These are phyloP conservation scores for Leuciscus idus DNA, from an alignment of 2,113 vertebrate genomes.

Conservation along the genomic window DNA sequence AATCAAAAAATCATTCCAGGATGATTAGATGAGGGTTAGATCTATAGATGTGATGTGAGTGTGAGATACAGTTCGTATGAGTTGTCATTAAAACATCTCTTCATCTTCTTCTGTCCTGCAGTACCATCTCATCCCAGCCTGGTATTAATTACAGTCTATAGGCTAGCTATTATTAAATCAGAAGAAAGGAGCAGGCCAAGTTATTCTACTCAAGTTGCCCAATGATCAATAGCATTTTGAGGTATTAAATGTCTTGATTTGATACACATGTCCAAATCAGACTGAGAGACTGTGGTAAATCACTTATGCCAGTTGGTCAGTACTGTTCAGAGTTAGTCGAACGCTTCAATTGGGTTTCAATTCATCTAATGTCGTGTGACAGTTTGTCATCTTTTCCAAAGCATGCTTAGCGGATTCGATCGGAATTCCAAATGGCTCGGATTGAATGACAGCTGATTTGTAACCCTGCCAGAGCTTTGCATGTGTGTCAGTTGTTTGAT, in stretches of 20 bases:
- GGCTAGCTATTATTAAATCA: constrained; percentile 22
- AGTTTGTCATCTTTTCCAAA: constrained; percentile 50
- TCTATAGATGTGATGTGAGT: neutral
- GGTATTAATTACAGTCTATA: constrained; percentile 14
- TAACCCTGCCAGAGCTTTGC: constrained; percentile 32
- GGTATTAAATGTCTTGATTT: constrained; percentile 43
- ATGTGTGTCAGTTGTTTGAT: constrained; percentile 18
- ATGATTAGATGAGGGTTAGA: neutral
- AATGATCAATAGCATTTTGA: constrained; percentile 12
- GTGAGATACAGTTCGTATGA: neutral
- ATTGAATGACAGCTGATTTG: constrained; percentile 48
- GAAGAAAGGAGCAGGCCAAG: neutral
- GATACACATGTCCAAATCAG: constrained; percentile 41
- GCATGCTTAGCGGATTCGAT: constrained; percentile 34
- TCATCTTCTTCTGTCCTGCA: neutral
- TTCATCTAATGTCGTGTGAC: constrained; percentile 45
- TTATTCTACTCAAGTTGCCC: constrained; percentile 9
- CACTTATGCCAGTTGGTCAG: constrained; percentile 37
- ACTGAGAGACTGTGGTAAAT: constrained; percentile 31
- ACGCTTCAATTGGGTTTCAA: constrained; percentile 45
- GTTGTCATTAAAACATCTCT: constrained; percentile 7
- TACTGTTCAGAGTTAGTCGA: constrained; percentile 39
- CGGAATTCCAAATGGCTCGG: constrained; percentile 25
- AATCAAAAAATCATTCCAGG: neutral
- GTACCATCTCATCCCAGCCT: constrained; percentile 4